Evolutionary conservation across 2,888 invertebrate genomes (phyloP), one percentile per base, ranked within the genome.

Genomic region (Drosophila borborema): DNA sequence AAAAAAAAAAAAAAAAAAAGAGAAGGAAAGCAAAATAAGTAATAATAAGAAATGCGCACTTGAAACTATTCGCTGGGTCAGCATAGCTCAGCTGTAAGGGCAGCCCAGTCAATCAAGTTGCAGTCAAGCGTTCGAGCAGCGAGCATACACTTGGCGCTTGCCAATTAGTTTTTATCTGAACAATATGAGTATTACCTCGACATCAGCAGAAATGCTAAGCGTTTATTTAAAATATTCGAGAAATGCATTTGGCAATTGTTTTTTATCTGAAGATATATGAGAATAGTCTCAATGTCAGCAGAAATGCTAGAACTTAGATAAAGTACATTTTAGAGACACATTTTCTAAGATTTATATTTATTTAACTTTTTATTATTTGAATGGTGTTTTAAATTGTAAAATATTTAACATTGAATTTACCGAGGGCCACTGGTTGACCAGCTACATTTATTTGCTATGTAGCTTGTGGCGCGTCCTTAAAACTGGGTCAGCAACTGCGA

Each of bases 401-500:
- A 34, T 49, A 59, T 76, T 49, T 53, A 64, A 43, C 45, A n/a
- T 31, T 41, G 69, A 56, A 63, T 65, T 58, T 14, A 48, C 55
- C 54, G 70, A 64, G 49, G 48, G 66, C 49, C 61, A 46, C 53
- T 48, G 62, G 48, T 41, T 45, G 23, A 60, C 60, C 10, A 54
- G 45, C 36, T 43, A 36, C 43, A 41, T 6, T 16, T 45, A 51
- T 56, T 61, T 51, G 55, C 34, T 53, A 6, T 28, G 28, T 28
- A 65, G 40, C 46, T 34, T 31, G 40, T 20, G 48, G 34, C 51
- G 56, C n/a, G 46, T 56, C 31, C 46, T 64, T 51, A 54, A 56
- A 73, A 85, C 68, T 74, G 55, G 65, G 72, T 73, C 81, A 86
- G 58, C 56, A 61, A 69, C 62, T 72, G 63, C 55, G 43, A 48